phyloP scores from a whole-genome alignment of 2,113 vertebrate species.

The Morone saxatilis region DNA sequence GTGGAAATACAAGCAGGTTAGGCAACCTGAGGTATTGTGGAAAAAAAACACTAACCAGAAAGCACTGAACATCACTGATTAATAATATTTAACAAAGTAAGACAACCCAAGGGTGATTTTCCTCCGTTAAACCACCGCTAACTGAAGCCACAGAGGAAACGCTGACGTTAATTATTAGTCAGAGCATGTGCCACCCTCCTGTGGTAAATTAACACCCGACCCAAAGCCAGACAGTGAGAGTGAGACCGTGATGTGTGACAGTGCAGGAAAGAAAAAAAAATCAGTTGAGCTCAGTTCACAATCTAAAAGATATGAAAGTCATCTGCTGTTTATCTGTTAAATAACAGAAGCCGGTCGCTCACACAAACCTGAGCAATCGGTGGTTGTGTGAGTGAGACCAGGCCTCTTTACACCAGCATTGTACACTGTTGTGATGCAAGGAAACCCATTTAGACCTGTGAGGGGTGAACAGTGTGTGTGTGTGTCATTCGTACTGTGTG shows the following conservation, averaged over 20 bases:
- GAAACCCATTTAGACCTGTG: constrained; percentile 55
- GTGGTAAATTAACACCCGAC: constrained; percentile 40
- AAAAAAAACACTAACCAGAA: not conserved
- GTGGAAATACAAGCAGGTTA: not conserved
- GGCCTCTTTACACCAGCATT: constrained; percentile 24
- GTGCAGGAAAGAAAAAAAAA: constrained; percentile 20
- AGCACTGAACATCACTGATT: not conserved
- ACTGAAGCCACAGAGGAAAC: constrained; percentile 5
- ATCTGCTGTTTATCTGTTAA: constrained; percentile 24
- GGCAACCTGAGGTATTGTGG: not conserved
- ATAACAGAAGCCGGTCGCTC: not conserved
- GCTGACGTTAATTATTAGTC: constrained; percentile 48
- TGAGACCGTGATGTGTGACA: constrained; percentile 21
- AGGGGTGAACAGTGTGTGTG: constrained; percentile 21
- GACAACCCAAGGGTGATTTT: not conserved
- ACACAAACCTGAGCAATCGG: constrained; percentile 20
- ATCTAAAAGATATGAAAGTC: constrained; percentile 27
- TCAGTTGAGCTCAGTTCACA: constrained; percentile 17
- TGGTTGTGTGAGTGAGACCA: constrained; percentile 14
- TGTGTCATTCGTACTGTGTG: constrained; percentile 7
- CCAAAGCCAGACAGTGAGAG: constrained; percentile 21
- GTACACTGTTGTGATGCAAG: constrained; percentile 40
- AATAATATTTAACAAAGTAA: not conserved
- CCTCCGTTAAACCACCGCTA: not conserved
- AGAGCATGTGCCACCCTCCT: constrained; percentile 25